phyloP scores from a whole-genome alignment of 2,888 invertebrate genomes.

The Strigamia maritima region DNA sequence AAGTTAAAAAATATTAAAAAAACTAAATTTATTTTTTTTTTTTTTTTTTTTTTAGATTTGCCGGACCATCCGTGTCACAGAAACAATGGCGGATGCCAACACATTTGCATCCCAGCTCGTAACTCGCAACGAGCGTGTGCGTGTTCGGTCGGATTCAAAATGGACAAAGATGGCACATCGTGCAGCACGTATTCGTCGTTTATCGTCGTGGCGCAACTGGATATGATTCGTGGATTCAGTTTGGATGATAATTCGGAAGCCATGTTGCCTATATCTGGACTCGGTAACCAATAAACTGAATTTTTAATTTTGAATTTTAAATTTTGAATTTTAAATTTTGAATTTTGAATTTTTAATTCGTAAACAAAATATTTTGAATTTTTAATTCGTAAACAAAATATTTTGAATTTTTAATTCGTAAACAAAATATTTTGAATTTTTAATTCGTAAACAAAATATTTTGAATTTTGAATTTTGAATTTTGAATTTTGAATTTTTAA shows the following conservation, averaged over 20 bases:
- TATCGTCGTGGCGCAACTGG: slow-evolving; percentile 85
- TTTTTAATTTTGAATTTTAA: no score
- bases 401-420: background rate
- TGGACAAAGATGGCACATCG: slow-evolving; percentile 65
- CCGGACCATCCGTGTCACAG: slow-evolving; percentile 79
- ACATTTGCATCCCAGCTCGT: slow-evolving; percentile 86
- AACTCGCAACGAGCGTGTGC: slow-evolving; percentile 73
- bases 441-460: no score
- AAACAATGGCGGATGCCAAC: slow-evolving; percentile 89
- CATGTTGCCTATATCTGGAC: slow-evolving; percentile 87
- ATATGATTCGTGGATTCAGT: slow-evolving; percentile 82
- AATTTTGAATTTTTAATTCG: background rate
- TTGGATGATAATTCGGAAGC: slow-evolving; percentile 82
- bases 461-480: no score
- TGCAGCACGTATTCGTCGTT: slow-evolving; percentile 83
- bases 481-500: no score
- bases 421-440: no score
- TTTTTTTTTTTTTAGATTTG: slow-evolving; percentile 49
- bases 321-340: background rate
- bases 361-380: no score
- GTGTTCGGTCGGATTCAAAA: slow-evolving; percentile 84
- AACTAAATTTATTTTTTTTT: background rate
- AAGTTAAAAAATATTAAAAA: background rate
- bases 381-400: no score
- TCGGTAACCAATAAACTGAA: slow-evolving; percentile 52